These are phyloP conservation scores for Exaiptasia diaphana DNA, from an alignment of 64 coral and sea anemone genomes.

Conservation along the genomic window DNA sequence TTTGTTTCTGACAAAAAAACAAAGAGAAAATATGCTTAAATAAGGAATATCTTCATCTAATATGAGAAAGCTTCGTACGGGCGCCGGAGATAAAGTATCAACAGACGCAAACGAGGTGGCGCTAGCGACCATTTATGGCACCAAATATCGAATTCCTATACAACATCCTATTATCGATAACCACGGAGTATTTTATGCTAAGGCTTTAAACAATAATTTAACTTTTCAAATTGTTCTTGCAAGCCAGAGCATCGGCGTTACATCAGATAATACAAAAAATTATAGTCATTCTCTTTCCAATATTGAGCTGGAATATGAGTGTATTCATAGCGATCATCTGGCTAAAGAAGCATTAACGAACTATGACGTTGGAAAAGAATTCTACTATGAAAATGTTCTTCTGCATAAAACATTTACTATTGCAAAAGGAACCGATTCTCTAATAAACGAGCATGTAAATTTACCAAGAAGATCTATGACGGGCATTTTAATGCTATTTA, in stretches of 20 bases:
- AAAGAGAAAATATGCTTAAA: background rate
- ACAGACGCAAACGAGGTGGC: background rate
- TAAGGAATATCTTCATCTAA: background rate
- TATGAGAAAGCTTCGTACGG: conserved; percentile 8
- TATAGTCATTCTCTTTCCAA: background rate
- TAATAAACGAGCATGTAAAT: background rate
- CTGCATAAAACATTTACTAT: background rate
- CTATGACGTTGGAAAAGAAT: background rate
- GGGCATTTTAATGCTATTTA: background rate
- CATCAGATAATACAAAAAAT: background rate
- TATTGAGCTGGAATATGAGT: conserved; percentile 1
- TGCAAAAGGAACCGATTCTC: background rate
- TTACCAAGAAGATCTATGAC: background rate
- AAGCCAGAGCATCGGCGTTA: background rate
- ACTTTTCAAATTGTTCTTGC: background rate
- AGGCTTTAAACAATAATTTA: background rate
- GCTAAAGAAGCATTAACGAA: background rate
- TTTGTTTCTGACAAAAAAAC: background rate
- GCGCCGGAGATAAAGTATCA: background rate
- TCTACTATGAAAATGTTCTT: background rate
- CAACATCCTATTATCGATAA: background rate
- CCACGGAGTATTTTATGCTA: background rate
- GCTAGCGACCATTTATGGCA: background rate
- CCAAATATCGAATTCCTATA: background rate
- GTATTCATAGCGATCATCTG: background rate